phyloP scores from a whole-genome alignment of 2,113 vertebrate species.

The Mystacornis crossleyi region DNA sequence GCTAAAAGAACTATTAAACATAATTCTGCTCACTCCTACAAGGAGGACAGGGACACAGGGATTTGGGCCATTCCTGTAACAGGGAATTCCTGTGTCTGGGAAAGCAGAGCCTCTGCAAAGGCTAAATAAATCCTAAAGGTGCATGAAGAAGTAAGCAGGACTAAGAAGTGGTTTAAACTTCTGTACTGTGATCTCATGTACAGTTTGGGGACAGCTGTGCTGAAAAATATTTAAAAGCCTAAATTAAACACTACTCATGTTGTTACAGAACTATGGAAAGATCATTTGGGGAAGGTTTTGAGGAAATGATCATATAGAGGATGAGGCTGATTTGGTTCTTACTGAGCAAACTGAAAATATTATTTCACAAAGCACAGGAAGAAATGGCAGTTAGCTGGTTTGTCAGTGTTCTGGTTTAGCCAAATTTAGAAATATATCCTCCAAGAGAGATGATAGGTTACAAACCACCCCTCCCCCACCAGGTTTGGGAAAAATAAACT shows the following conservation, averaged over 20 bases:
- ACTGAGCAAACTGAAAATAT: background rate
- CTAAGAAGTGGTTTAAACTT: background rate
- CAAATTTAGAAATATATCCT: too few relatives aligned
- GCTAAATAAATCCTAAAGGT: background rate
- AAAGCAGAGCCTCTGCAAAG: background rate
- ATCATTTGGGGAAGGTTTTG: background rate
- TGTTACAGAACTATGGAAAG: background rate
- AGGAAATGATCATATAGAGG: background rate
- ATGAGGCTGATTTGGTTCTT: background rate
- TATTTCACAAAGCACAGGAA: background rate
- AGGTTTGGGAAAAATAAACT: too few relatives aligned
- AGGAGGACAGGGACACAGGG: background rate
- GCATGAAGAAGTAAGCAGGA: background rate
- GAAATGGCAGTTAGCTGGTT: background rate
- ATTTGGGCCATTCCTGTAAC: background rate
- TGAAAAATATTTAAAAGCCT: background rate
- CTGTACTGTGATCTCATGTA: background rate
- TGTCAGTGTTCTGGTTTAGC: too few relatives aligned
- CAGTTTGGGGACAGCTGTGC: background rate
- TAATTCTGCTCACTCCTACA: background rate
- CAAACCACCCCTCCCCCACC: too few relatives aligned
- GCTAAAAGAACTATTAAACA: background rate
- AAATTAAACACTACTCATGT: background rate
- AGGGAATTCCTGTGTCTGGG: background rate
- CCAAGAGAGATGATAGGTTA: too few relatives aligned